These are phyloP conservation scores for Pseudanteris insignis DNA, from an alignment of 2,888 invertebrate genomes.

Conservation along the genomic window DNA sequence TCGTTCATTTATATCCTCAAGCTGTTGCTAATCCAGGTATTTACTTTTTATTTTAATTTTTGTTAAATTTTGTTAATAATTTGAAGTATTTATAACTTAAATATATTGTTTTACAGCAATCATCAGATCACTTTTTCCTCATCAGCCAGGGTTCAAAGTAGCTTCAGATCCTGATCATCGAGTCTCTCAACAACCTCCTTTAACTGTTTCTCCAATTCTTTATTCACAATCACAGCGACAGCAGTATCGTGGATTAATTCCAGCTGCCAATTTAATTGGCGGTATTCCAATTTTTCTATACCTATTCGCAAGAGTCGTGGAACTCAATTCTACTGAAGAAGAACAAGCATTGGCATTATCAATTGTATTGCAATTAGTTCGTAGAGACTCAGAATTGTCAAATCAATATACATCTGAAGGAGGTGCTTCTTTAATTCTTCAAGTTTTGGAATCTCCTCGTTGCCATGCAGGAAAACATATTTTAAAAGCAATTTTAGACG, in stretches of 20 bases:
- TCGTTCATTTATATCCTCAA: slow-evolving; percentile 68
- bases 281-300: slow-evolving; percentile 75
- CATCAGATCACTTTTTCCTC: slow-evolving; percentile 64
- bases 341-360: slow-evolving; percentile 74
- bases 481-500: slow-evolving; percentile 74
- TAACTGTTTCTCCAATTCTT: slow-evolving; percentile 61
- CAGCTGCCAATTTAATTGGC: slow-evolving; percentile 71
- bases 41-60: too few relatives aligned
- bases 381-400: slow-evolving; percentile 72
- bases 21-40: slow-evolving; percentile 63
- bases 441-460: slow-evolving; percentile 72
- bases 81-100: too few relatives aligned
- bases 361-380: slow-evolving; percentile 70
- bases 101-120: slow-evolving; percentile 50
- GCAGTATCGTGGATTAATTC: slow-evolving; percentile 69
- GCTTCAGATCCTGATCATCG: slow-evolving; percentile 65
- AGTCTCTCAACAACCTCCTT: slow-evolving; percentile 66
- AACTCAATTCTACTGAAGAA: slow-evolving; percentile 70
- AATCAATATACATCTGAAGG: slow-evolving; percentile 71
- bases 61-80: slow-evolving; percentile 37
- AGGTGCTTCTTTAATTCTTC: slow-evolving; percentile 71
- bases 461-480: slow-evolving; percentile 72
- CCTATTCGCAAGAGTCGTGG: slow-evolving; percentile 77
- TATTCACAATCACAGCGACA: slow-evolving; percentile 65
- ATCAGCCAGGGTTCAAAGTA: slow-evolving; percentile 66